Evolutionary conservation across 2,113 vertebrate species (phyloP).

Genomic region (Labrus mixtus): DNA sequence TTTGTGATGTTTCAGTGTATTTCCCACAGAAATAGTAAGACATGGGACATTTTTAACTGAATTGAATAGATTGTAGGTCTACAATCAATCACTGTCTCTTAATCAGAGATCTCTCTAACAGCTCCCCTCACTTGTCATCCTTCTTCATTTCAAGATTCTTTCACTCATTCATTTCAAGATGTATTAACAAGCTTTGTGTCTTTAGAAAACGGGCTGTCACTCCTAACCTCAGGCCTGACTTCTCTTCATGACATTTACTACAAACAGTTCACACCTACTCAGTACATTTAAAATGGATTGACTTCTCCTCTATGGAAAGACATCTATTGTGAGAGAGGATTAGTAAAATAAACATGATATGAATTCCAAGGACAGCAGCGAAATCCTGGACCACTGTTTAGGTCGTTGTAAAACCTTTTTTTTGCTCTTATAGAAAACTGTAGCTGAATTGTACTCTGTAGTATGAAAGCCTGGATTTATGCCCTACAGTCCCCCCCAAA

Average conservation of each 20-base stretch:
- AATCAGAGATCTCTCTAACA: background rate
- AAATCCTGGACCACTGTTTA: background rate
- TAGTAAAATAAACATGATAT: background rate
- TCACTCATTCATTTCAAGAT: background rate
- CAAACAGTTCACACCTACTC: slow-evolving; percentile 18
- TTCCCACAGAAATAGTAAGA: no score
- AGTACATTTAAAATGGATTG: slow-evolving; percentile 12
- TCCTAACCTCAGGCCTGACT: background rate
- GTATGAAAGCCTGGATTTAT: no score
- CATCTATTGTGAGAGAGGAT: slow-evolving; percentile 8
- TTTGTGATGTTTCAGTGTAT: background rate
- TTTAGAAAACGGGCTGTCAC: slow-evolving; percentile 4
- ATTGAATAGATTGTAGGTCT: no score
- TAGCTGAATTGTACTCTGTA: background rate
- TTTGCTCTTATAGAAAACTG: background rate
- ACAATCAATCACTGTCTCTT: no score
- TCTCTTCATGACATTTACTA: slow-evolving; percentile 20
- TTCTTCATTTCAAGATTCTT: slow-evolving; percentile 2
- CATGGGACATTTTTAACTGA: no score
- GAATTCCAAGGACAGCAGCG: background rate
- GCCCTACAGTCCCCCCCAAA: no score
- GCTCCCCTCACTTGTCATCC: background rate
- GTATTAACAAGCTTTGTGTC: slow-evolving; percentile 3
- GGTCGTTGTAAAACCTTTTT: background rate
- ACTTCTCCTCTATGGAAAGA: slow-evolving; percentile 1